Evolutionary conservation across 2,797 vertebrate genomes (phyloP).

Genomic region (Pantherophis vulpinus): DNA sequence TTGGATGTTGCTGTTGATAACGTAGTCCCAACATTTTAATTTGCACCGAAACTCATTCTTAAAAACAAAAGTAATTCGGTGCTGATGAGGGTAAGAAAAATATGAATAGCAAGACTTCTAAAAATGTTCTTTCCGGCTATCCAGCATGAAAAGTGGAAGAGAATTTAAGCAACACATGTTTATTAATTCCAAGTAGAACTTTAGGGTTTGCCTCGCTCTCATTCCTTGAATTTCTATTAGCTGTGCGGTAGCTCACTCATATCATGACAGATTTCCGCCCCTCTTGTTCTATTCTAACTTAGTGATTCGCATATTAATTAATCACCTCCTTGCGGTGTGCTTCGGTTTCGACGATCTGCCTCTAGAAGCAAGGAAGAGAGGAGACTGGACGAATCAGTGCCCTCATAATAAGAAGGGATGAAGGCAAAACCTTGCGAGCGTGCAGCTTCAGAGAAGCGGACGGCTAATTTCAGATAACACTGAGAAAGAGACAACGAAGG

Average conservation of each 20-base stretch:
- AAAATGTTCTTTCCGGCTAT: neutral
- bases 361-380: neutral
- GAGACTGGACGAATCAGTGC: neutral
- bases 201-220: neutral
- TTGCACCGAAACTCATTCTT: neutral
- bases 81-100: neutral
- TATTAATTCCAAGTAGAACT: neutral
- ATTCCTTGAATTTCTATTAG: neutral
- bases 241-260: neutral
- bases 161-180: neutral
- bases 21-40: neutral
- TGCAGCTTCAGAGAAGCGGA: neutral
- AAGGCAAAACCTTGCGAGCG: neutral
- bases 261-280: neutral
- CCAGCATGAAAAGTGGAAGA: neutral
- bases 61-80: neutral
- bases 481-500: neutral
- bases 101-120: neutral
- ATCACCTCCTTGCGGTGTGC: neutral
- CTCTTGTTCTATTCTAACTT: neutral
- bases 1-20: neutral
- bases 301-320: neutral
- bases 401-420: neutral
- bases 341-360: neutral
- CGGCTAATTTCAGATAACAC: neutral